Evolutionary conservation across 2,888 invertebrate genomes (phyloP), one percentile per base, ranked within the genome.

Genomic region (Branchipolynoe longqiensis): DNA sequence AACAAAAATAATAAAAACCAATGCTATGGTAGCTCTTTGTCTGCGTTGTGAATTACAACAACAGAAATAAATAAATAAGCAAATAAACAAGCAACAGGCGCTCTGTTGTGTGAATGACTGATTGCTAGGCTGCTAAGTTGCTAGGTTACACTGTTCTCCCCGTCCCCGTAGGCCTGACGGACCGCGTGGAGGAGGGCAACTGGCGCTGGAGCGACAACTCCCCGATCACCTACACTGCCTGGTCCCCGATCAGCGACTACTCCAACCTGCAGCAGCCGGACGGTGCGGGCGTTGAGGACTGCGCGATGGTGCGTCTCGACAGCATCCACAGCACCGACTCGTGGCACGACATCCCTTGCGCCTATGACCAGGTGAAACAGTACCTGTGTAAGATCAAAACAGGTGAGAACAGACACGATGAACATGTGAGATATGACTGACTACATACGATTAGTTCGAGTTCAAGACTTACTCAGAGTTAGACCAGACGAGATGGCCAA

Each of bases 141-240:
- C n/a, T n/a, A n/a, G n/a, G n/a, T n/a, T n/a, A n/a, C n/a, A n/a
- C n/a, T n/a, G 12, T 74, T n/a, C 48, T 48, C 18, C 8, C 48
- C 18, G 8, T 18, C 18, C 48, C 58, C 12, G 22, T 28, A 83
- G 83, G 83, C n/a, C 25, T 83, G 36, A 83, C 54, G 2, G 83
- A 83, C 73, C n/a, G 83, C 1, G 33, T 36, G 38, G 54, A 64
- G 28, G 83, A 83, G 38, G 83, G 83, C 14, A 48, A 36, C 59
- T 83, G 64, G 69, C 54, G 62, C 8, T 83, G 83, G 83, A 58
- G 58, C 36, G 83, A 83, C 40, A 41, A 36, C 18, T 73, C 69
- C 12, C 64, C 83, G 1, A 25, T 83, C 14, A 73, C 59, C n/a
- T 83, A 69, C 73, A 83, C n/a, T 83, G 83, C 83, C n/a, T 83